A percentile compares a stretch with the other conserved stretches of the same genome.
phyloP scores from a whole-genome alignment of 1,140 invertebrate species.

The Temnothorax nylanderi region DNA sequence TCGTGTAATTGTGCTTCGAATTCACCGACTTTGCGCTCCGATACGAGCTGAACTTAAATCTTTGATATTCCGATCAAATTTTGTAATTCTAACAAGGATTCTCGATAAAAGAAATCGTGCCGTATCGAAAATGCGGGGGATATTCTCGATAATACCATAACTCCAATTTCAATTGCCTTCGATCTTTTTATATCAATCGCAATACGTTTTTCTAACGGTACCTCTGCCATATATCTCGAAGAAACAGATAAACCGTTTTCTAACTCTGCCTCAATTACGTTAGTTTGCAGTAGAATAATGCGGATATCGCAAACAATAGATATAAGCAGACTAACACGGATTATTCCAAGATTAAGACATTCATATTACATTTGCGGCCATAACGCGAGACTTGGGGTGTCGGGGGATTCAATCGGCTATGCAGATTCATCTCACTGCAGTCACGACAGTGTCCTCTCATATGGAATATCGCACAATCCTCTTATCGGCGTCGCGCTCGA shows the following conservation, averaged over 20 bases:
- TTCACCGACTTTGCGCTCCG: background rate
- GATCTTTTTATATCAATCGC: background rate
- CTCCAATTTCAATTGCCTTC: background rate
- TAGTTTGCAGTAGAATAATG: background rate
- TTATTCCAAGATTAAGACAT: slow-evolving; percentile 1
- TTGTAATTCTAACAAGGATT: background rate
- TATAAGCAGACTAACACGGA: background rate
- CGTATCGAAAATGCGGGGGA: too few species aligned
- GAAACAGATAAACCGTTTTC: background rate
- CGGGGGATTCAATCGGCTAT: slow-evolving; percentile 38
- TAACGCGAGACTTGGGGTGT: background rate
- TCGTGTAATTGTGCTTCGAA: background rate
- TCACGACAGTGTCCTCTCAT: slow-evolving; percentile 3
- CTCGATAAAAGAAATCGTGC: background rate
- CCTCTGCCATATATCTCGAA: background rate
- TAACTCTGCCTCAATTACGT: background rate
- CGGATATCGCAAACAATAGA: background rate
- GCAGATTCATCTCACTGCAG: background rate
- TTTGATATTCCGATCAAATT: background rate
- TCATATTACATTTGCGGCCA: slow-evolving; percentile 6
- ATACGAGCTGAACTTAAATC: background rate
- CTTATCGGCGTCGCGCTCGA: slow-evolving; percentile 14
- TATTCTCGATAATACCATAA: background rate
- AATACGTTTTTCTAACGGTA: background rate
- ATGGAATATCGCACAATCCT: slow-evolving; percentile 27